phyloP scores from a whole-genome alignment of 53 echinoderm and acorn worm genomes.

The Temnopleurus reevesii region DNA sequence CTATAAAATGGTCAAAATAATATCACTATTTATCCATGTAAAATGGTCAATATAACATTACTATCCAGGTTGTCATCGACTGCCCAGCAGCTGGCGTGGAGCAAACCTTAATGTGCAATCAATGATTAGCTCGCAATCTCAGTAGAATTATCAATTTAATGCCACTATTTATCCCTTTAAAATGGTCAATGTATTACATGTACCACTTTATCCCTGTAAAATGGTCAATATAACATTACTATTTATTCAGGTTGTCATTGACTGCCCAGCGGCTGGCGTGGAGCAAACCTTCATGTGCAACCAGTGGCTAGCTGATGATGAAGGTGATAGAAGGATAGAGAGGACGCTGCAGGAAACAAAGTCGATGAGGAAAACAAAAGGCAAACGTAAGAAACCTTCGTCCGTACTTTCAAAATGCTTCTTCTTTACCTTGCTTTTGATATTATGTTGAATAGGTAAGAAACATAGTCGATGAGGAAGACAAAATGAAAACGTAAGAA shows the following conservation, averaged over 20 bases:
- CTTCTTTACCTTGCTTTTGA: no score
- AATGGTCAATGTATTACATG: no score
- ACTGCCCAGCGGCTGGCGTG: constrained; percentile 88
- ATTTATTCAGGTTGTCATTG: constrained; percentile 74
- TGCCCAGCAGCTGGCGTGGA: constrained; percentile 85
- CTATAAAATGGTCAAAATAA: no score
- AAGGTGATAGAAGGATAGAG: constrained; percentile 87
- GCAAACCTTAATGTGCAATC: constrained; percentile 81
- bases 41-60: no score
- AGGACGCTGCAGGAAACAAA: constrained; percentile 87
- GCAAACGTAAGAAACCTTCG: constrained; percentile 85
- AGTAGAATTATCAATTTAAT: no score
- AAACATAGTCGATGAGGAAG: neutral
- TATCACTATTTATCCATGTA: no score
- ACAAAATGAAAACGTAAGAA: neutral
- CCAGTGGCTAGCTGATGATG: constrained; percentile 90
- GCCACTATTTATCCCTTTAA: no score
- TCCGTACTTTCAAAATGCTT: no score
- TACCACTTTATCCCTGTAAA: no score
- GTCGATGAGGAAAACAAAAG: constrained; percentile 87
- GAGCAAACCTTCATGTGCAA: constrained; percentile 90
- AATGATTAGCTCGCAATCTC: constrained; percentile 85
- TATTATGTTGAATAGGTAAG: neutral
- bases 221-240: no score
- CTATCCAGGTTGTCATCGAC: constrained; percentile 83